Conservation (phyloP, 2,113 vertebrate genomes). For the Melospiza georgiana region DNA sequence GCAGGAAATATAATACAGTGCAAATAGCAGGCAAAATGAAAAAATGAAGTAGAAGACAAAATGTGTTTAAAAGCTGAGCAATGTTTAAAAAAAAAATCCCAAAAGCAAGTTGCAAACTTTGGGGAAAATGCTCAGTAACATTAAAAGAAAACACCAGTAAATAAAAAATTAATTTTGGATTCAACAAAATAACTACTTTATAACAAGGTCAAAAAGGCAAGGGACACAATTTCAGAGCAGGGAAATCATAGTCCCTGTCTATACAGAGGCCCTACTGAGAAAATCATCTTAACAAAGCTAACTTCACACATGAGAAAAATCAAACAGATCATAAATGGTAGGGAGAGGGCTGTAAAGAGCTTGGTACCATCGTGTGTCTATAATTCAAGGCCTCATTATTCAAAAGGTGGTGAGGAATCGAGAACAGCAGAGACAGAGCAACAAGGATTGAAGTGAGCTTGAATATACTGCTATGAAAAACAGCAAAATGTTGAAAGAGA, state of each 20-base stretch:
- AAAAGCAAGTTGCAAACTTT: background rate
- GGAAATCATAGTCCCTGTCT: background rate
- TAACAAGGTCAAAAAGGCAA: background rate
- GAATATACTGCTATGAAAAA: background rate
- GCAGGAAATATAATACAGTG: background rate
- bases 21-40: background rate
- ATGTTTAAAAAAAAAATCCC: background rate
- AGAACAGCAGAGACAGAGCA: background rate
- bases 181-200: background rate
- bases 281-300: background rate
- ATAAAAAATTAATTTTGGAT: background rate
- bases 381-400: background rate
- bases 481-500: background rate
- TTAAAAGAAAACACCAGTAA: background rate
- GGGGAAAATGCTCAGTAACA: background rate
- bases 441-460: background rate
- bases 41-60: background rate
- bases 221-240: background rate
- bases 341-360: background rate
- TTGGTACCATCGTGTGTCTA: background rate
- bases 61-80: background rate
- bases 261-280: background rate
- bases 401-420: background rate
- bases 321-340: background rate
- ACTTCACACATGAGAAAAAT: background rate